Evolutionary conservation across 64 coral and sea anemone genomes (phyloP), one percentile per base, ranked within the genome.

Genomic region (Orbicella faveolata): DNA sequence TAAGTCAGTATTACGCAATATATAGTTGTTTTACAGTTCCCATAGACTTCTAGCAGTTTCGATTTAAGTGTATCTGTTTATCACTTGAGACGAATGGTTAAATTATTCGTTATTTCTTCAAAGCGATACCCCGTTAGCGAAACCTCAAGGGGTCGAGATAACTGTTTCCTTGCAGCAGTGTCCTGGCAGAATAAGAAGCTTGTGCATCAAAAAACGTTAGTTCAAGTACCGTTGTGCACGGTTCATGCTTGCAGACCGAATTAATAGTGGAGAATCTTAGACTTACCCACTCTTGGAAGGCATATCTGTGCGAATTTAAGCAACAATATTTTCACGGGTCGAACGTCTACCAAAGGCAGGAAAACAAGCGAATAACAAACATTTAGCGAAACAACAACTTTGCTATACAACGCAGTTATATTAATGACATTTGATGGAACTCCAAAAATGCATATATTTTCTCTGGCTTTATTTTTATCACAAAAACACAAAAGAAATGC

Each of bases 381-480:
- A 9, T 70, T 26, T 70, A 11, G 21, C 67, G 55, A 59, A 59
- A 59, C 55, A 59, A 59, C 55, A 59, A 16, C 67, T 33, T 70
- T 33, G 10, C 30, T 16, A 68, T 20, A 33, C 67, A 70, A 70
- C 21, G 67, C 67, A n/a, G 20, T 70, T 26, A 70, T 20, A 70
- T 70, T 70, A 70, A 70, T 70, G n/a, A n/a, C n/a, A 10, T 70
- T 70, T 25, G n/a, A 70, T 6, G 67, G 79, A 81, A 81, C 55
- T 81, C 26, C 30, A 81, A 55, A 63, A 63, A 81, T 81, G 79
- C 57, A 81, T 81, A 36, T 9, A 35, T 63, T 26, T 37, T 26
- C 23, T 78, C 52, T 39, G 21, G 52, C 25, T 53, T 14, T 11
- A 39, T 54, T 78, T 21, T 4, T 55, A 53, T 48, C 20, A 52